These are phyloP conservation scores for Pagrus major DNA, from an alignment of 2,113 vertebrate species.

Conservation along the genomic window DNA sequence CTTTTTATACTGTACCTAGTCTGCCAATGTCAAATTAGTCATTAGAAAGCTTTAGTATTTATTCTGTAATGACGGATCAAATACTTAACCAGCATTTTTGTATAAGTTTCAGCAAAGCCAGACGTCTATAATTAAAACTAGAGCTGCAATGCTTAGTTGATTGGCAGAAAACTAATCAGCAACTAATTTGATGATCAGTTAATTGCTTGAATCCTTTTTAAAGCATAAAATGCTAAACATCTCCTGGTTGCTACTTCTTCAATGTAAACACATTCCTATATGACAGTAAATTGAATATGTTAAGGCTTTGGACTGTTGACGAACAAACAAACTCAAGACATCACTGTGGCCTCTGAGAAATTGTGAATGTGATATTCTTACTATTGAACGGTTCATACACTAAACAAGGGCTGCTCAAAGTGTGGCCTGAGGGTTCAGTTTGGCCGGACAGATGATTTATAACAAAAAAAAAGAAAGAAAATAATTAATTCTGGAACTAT, in stretches of 20 bases:
- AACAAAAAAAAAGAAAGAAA: too few relatives aligned
- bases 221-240: background rate
- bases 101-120: background rate
- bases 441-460: too few relatives aligned
- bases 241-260: background rate
- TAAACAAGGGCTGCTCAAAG: too few relatives aligned
- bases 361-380: background rate
- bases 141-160: background rate
- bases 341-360: too few relatives aligned
- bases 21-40: background rate
- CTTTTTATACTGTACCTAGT: background rate
- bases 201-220: background rate
- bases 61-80: conserved; percentile 2
- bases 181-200: background rate
- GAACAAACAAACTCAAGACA: too few relatives aligned
- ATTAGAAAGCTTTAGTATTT: background rate
- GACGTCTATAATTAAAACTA: background rate
- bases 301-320: too few relatives aligned
- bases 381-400: too few relatives aligned
- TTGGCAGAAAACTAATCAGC: background rate
- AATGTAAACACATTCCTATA: background rate
- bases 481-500: too few relatives aligned
- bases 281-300: too few relatives aligned
- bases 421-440: too few relatives aligned
- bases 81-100: background rate